Evolutionary conservation across 2,797 vertebrate genomes (phyloP).

Genomic region (Anableps anableps): DNA sequence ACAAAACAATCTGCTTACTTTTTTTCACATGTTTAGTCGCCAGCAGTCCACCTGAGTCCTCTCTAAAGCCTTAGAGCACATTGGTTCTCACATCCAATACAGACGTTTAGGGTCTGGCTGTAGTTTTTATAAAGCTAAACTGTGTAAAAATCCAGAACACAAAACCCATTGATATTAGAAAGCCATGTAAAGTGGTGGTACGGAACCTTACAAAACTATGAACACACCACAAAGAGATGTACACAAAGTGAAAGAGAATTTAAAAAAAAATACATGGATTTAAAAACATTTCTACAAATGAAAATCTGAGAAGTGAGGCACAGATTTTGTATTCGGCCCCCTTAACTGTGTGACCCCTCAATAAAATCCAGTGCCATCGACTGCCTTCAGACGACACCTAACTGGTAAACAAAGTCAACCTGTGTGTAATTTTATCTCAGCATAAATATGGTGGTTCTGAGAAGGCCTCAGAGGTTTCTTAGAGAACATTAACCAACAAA

Average conservation of each 20-base stretch:
- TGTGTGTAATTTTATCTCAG: not conserved
- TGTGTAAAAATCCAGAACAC: not conserved
- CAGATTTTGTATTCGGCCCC: too few relatives aligned
- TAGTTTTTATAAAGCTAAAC: not conserved
- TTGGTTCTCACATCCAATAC: not conserved
- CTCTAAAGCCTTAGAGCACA: constrained; percentile 2
- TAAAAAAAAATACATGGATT: not conserved
- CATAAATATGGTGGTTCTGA: not conserved
- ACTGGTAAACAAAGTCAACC: not conserved
- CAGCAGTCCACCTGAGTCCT: constrained; percentile 37
- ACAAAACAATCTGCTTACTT: constrained; percentile 20
- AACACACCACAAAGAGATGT: not conserved
- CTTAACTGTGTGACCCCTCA: not conserved
- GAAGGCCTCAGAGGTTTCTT: not conserved
- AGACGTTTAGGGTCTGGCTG: constrained; percentile 21
- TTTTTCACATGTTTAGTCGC: constrained; percentile 15
- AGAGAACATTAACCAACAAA: not conserved
- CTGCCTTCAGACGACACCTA: not conserved
- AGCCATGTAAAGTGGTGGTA: not conserved
- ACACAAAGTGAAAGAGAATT: not conserved
- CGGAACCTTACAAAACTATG: not conserved
- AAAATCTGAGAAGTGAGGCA: not conserved
- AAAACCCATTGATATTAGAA: not conserved
- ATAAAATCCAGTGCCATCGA: not conserved
- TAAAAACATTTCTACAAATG: not conserved